Conservation (phyloP, 2,888 invertebrate species). For the Orthosia cruda region DNA sequence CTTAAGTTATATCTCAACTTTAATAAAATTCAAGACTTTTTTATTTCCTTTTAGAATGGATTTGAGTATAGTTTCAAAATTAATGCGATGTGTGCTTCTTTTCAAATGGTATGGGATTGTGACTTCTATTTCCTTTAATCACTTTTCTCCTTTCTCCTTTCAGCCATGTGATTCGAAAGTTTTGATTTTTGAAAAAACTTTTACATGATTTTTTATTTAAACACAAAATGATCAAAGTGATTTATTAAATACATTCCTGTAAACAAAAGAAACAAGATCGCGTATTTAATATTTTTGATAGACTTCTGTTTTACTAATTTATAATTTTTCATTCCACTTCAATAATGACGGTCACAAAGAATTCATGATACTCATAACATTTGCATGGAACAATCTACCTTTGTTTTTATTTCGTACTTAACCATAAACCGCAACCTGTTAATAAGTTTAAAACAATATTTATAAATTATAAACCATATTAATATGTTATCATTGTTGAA, state of each 20-base stretch:
- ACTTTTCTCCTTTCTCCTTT: too few species aligned
- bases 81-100: slow-evolving; percentile 52
- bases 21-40: neutral
- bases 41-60: neutral
- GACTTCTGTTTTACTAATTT: neutral
- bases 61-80: slow-evolving; percentile 44
- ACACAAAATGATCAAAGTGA: neutral
- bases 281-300: neutral
- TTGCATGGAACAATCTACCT: slow-evolving; percentile 42
- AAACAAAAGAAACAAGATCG: neutral
- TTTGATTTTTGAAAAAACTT: neutral
- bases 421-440: slow-evolving; percentile 38
- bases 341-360: slow-evolving; percentile 18
- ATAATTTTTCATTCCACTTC: neutral
- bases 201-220: neutral
- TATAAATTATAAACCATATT: slow-evolving; percentile 67
- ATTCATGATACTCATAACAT: slow-evolving; percentile 44
- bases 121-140: slow-evolving; percentile 9
- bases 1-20: too few species aligned
- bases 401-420: slow-evolving; percentile 60
- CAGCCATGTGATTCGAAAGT: neutral
- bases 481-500: slow-evolving; percentile 83
- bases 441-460: slow-evolving; percentile 71
- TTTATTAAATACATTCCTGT: neutral
- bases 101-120: slow-evolving; percentile 62